phyloP scores from a whole-genome alignment of 2,113 vertebrate genomes.

The Peromyscus leucopus region DNA sequence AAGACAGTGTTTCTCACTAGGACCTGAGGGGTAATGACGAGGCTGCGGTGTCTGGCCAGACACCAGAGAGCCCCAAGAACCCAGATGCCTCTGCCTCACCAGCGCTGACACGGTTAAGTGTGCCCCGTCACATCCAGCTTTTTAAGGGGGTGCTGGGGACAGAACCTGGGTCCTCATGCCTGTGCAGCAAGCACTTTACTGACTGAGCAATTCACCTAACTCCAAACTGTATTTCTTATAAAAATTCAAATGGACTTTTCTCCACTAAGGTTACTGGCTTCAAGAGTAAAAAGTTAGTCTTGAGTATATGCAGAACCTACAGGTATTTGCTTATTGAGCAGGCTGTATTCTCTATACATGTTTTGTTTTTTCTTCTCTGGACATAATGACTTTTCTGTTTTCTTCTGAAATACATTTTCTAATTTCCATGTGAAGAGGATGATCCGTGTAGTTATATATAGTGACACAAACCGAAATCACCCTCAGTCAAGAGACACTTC shows the following conservation, averaged over 20 bases:
- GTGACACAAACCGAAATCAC: slow-evolving; percentile 61
- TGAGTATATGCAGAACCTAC: slow-evolving; percentile 36
- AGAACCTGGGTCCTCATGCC: not conserved
- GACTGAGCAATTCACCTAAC: not conserved
- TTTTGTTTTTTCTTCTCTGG: slow-evolving; percentile 75
- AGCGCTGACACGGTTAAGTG: not conserved
- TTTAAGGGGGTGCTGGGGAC: not conserved
- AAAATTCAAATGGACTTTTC: slow-evolving; percentile 54
- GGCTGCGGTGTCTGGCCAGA: not conserved
- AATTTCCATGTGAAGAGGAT: slow-evolving; percentile 52
- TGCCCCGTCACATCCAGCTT: not conserved
- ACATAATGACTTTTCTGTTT: slow-evolving; percentile 20
- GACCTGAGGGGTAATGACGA: not conserved
- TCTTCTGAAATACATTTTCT: slow-evolving; percentile 70
- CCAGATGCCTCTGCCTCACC: not conserved
- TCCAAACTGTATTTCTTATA: slow-evolving; percentile 15
- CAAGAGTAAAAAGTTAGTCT: not conserved
- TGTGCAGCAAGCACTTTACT: too few relatives aligned
- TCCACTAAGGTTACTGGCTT: not conserved
- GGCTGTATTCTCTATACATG: slow-evolving; percentile 71
- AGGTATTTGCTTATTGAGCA: slow-evolving; percentile 67
- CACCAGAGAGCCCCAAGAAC: too few relatives aligned
- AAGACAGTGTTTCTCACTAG: not conserved
- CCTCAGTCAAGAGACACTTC: slow-evolving; percentile 45
- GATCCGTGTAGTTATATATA: not conserved